phyloP scores from a whole-genome alignment of 2,113 vertebrate species.

The Desmodus rotundus region DNA sequence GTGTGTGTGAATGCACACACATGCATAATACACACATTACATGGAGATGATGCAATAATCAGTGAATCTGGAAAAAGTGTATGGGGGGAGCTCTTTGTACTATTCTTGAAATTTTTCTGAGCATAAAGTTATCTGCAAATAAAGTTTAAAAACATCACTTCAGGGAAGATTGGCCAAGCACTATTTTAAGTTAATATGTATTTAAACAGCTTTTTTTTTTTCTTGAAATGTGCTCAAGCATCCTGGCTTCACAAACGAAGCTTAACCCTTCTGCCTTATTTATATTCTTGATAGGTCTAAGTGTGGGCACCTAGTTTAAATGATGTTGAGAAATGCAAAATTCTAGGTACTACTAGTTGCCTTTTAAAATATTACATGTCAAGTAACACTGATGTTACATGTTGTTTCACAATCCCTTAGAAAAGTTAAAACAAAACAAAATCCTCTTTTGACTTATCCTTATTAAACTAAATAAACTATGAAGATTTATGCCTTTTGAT shows the following conservation, averaged over 20 bases:
- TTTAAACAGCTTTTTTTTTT: not conserved
- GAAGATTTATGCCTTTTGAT: not conserved
- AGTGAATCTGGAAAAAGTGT: not conserved
- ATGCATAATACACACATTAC: not conserved
- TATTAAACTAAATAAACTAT: slow-evolving; percentile 12
- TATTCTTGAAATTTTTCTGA: not conserved
- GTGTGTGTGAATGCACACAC: not conserved
- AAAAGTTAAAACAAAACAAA: slow-evolving; percentile 10
- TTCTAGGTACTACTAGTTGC: not conserved
- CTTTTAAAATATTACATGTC: not conserved
- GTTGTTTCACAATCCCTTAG: not conserved
- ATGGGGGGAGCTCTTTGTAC: not conserved
- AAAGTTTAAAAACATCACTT: not conserved
- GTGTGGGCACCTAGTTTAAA: not conserved
- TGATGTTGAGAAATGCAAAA: not conserved
- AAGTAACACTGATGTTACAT: not conserved
- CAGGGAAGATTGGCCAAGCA: not conserved
- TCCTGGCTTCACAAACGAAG: not conserved
- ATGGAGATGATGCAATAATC: fast-evolving
- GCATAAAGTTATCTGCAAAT: not conserved
- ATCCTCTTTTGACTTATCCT: not conserved
- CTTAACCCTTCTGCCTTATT: not conserved
- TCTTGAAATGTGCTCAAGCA: not conserved
- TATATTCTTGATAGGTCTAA: not conserved
- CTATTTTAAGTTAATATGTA: not conserved